phyloP scores from a whole-genome alignment of 2,888 invertebrate genomes.

The Eretmocerus hayati region DNA sequence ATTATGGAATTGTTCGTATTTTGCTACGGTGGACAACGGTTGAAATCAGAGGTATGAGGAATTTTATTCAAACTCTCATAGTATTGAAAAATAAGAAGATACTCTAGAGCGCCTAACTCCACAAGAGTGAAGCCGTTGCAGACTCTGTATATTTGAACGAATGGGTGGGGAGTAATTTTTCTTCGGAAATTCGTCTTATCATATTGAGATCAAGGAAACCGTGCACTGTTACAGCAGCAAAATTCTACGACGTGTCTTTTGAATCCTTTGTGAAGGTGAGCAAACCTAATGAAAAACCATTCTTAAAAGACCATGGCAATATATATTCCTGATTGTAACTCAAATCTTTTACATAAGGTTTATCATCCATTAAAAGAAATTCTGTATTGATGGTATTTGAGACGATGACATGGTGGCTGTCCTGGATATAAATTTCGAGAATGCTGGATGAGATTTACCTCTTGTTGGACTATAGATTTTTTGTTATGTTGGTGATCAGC shows the following conservation, averaged over 20 bases:
- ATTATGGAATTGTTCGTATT: constrained; percentile 38
- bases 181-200: constrained; percentile 28
- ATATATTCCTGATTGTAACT: too few species aligned
- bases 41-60: constrained; percentile 36
- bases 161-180: constrained; percentile 28
- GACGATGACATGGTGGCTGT: too few species aligned
- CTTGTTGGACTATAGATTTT: too few species aligned
- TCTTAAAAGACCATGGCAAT: too few species aligned
- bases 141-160: constrained; percentile 30
- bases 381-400: too few species aligned
- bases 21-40: constrained; percentile 35
- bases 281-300: neutral
- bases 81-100: constrained; percentile 26
- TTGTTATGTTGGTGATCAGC: too few species aligned
- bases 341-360: too few species aligned
- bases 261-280: constrained; percentile 35
- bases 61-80: constrained; percentile 31
- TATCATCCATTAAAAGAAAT: too few species aligned
- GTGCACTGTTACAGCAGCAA: constrained; percentile 36
- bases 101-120: neutral
- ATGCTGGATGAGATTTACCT: too few species aligned
- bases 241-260: constrained; percentile 38
- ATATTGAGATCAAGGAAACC: constrained; percentile 32
- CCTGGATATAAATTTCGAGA: too few species aligned
- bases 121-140: constrained; percentile 31